Conservation (phyloP, 2,113 vertebrate genomes). For the Lophochroa leadbeateri region DNA sequence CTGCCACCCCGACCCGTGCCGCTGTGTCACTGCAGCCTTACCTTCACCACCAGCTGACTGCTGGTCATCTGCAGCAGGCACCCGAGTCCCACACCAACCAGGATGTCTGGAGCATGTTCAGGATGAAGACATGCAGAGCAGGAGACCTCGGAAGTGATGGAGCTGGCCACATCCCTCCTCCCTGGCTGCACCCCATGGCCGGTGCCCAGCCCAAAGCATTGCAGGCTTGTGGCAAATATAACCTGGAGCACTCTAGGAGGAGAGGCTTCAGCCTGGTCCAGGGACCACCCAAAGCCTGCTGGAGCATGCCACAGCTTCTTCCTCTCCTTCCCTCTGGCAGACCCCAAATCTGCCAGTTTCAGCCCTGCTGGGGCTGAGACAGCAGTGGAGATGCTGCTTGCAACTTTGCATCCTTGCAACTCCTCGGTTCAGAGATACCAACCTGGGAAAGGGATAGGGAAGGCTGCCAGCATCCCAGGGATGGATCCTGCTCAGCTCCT, state of each 20-base stretch:
- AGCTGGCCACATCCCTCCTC: rapidly evolving
- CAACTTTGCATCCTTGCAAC: background rate
- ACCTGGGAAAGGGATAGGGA: background rate
- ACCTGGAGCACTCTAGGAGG: background rate
- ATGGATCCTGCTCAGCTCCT: background rate
- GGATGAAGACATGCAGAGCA: background rate
- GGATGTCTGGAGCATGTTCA: conserved; percentile 81
- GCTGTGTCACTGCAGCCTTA: background rate
- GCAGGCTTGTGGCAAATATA: background rate
- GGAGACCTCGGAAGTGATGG: rapidly evolving
- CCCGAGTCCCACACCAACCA: conserved; percentile 91
- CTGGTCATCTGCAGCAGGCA: conserved; percentile 84
- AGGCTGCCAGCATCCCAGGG: rapidly evolving
- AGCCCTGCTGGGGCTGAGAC: background rate
- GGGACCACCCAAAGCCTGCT: background rate
- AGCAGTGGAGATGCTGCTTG: background rate
- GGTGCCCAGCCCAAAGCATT: background rate
- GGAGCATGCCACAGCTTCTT: background rate
- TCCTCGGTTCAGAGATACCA: background rate
- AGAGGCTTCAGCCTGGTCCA: background rate
- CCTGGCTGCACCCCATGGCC: background rate
- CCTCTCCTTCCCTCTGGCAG: background rate
- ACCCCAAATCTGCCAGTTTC: background rate
- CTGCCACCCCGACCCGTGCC: rapidly evolving
- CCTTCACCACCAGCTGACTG: conserved; percentile 77